Percentiles rank a stretch among this genome's conserved stretches.
Conservation (phyloP, 2,113 vertebrate species). For the Polyodon spathula region DNA sequence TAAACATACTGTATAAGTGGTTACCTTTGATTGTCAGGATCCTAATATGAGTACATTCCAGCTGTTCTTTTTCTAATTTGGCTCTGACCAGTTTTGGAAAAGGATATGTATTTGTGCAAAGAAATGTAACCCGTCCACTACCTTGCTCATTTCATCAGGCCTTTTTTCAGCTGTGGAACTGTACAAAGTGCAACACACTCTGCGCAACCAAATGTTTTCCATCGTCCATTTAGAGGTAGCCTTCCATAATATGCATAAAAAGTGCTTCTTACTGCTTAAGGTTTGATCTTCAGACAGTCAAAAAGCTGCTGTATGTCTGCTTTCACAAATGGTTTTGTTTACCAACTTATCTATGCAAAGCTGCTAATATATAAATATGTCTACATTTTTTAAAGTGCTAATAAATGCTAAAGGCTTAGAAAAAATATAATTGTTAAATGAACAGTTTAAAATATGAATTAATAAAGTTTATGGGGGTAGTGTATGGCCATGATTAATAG, state of each 20-base stretch:
- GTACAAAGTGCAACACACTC: conserved; percentile 25
- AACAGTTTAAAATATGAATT: conserved; percentile 11
- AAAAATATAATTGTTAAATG: not conserved
- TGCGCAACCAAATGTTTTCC: conserved; percentile 38
- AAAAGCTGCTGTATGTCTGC: conserved; percentile 5
- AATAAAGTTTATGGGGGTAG: not conserved
- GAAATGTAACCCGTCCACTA: not conserved
- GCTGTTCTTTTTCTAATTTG: conserved; percentile 4
- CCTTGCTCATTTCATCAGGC: conserved; percentile 1
- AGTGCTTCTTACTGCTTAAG: conserved; percentile 53
- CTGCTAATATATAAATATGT: conserved; percentile 15
- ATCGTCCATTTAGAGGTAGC: conserved; percentile 63
- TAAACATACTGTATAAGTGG: conserved; percentile 15
- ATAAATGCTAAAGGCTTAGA: conserved; percentile 13
- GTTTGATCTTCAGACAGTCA: conserved; percentile 45
- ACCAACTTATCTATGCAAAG: conserved; percentile 6
- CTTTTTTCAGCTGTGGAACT: conserved; percentile 11
- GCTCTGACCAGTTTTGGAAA: conserved; percentile 13
- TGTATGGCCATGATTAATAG: not conserved
- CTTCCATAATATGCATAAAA: conserved; percentile 55
- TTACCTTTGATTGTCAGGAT: conserved; percentile 40
- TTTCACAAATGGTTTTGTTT: not conserved
- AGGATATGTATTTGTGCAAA: not conserved
- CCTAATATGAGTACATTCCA: conserved; percentile 18
- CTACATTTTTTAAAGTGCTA: conserved; percentile 18